Evolutionary conservation across 2,888 invertebrate species (phyloP).

Genomic region (Hermodice carunculata): DNA sequence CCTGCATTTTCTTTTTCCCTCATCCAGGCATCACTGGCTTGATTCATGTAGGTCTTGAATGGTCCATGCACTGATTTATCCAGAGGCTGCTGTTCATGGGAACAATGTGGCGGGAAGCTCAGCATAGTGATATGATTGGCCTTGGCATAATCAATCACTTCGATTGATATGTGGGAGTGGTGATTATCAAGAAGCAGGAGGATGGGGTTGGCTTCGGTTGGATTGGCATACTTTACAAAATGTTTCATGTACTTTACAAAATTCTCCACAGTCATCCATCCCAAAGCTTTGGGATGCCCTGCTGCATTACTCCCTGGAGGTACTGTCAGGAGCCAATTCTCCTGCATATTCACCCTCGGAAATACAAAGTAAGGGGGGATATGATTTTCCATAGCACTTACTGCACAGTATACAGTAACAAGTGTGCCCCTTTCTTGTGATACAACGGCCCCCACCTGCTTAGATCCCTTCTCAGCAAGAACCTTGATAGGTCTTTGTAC

Average conservation of each 20-base stretch:
- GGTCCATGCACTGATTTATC: too few relatives aligned
- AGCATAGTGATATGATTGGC: too few relatives aligned
- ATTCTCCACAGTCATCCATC: constrained; percentile 24
- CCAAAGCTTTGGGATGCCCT: constrained; percentile 17
- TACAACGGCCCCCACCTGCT: constrained; percentile 4
- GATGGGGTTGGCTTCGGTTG: too few relatives aligned
- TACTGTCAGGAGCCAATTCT: not conserved
- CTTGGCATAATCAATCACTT: too few relatives aligned
- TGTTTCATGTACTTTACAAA: constrained; percentile 7
- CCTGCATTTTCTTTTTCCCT: too few relatives aligned
- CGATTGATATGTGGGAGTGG: too few relatives aligned
- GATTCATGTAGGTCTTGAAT: too few relatives aligned
- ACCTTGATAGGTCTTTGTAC: constrained; percentile 8
- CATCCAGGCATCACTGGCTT: too few relatives aligned
- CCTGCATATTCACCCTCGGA: constrained; percentile 13
- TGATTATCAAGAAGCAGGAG: too few relatives aligned
- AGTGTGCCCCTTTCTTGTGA: constrained; percentile 19
- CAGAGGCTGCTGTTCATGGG: too few relatives aligned
- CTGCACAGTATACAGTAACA: constrained; percentile 17
- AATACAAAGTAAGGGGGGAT: constrained; percentile 27
- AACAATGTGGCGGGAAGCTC: too few relatives aligned
- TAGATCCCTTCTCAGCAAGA: constrained; percentile 1
- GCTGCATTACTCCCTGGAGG: constrained; percentile 10
- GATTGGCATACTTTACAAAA: constrained; percentile 2
- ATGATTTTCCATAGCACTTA: constrained; percentile 24